Conservation (phyloP, 2,113 vertebrate species). For the Cercocebus atys region DNA sequence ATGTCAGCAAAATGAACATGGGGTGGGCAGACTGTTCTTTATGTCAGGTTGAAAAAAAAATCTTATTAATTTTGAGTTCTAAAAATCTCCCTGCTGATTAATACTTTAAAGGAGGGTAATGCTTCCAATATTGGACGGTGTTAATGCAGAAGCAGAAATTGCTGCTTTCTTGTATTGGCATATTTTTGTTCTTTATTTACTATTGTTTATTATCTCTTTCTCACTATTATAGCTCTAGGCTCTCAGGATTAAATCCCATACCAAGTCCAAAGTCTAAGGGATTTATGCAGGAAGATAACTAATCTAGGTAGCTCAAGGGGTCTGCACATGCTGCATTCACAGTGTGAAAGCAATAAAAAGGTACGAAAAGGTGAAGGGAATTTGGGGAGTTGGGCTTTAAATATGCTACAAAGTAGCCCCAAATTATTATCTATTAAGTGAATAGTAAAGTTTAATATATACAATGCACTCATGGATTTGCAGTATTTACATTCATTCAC, state of each 20-base stretch:
- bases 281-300: conserved; percentile 4
- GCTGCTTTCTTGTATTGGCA: not conserved
- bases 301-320: not conserved
- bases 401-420: not conserved
- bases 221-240: not conserved
- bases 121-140: not conserved
- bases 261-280: not conserved
- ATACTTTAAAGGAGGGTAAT: not conserved
- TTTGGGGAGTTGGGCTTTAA: accelerated
- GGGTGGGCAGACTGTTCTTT: not conserved
- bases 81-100: not conserved
- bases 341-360: not conserved
- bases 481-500: not conserved
- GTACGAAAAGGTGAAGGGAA: not conserved
- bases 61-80: conserved; percentile 7
- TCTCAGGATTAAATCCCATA: not conserved
- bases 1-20: not conserved
- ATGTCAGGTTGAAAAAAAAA: not conserved
- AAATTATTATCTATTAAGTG: not conserved
- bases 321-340: not conserved
- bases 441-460: not conserved
- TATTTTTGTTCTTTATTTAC: not conserved
- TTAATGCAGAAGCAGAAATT: not conserved
- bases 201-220: not conserved
- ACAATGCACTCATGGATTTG: not conserved